Base-by-base conservation (phyloP, 2,888 invertebrate species). In the Dusona sp. region DNA sequence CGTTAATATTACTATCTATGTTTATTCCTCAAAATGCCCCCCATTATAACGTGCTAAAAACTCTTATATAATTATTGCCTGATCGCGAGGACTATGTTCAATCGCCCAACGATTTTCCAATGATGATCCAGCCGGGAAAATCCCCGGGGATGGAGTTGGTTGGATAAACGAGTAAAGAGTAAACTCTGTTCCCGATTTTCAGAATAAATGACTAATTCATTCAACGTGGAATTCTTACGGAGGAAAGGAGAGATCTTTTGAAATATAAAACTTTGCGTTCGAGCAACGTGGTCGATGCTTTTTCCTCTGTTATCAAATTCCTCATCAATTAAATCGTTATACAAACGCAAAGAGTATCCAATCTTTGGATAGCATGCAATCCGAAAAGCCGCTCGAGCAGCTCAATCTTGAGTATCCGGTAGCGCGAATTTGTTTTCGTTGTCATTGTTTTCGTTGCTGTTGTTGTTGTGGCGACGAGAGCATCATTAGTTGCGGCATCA, bases 291-390 rank as follows among this genome's bases (percentile, higher is more conserved):
- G 4, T 19, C 48, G 48, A 16, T 16, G 51, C 7, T 51, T 57
- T 57, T 13, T 57, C 11, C 9, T 57, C 25, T 65, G 9, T 54
- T 75, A 11, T 73, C 11, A 22, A 65, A 65, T 64, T 48, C n/a
- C 38, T 68, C 64, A 65, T 22, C 22, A 51, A 8, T 54, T 11
- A 54, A 19, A 29, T 38, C 36, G 22, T 64, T 72, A 57, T 25
- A 19, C 9, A 0, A 19, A 36, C 19, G n/a, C 51, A 8, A 19
- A 19, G 22, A 51, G 51, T 3, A 22, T 3, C 25, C 45, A n/a
- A 22, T 36, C 8, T 16, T 48, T 16, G 33, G 45, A 77, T 67
- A 82, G 85, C 78, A 82, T 82, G 85, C 85, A 42, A 85, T 61
- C 83, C 65, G 70, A 73, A 79, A 72, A 51, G n/a, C 29, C 70